phyloP scores from a whole-genome alignment of 2,113 vertebrate species.

The Cyprinodon brontotheroides region DNA sequence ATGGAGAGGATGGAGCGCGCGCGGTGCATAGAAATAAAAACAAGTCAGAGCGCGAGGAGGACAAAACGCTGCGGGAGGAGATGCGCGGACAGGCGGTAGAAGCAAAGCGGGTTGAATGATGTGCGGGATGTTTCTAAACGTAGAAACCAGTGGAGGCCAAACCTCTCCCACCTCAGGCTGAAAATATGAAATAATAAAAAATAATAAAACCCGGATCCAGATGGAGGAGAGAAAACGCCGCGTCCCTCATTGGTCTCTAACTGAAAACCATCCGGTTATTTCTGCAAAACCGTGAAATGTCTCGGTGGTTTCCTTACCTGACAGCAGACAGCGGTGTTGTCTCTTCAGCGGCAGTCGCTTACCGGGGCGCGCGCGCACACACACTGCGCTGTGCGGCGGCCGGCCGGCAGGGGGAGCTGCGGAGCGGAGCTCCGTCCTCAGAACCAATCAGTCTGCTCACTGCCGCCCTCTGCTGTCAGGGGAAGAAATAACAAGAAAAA shows the following conservation, averaged over 20 bases:
- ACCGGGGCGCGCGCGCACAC: conserved; percentile 54
- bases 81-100: neutral
- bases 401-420: conserved; percentile 69
- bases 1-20: conserved; percentile 27
- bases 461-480: conserved; percentile 11
- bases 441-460: conserved; percentile 45
- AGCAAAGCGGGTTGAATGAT: conserved; percentile 3
- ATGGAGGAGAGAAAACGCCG: conserved; percentile 52
- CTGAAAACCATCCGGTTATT: neutral
- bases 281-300: conserved; percentile 1
- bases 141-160: conserved; percentile 63
- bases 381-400: conserved; percentile 44
- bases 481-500: conserved; percentile 10
- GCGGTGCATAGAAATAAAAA: neutral
- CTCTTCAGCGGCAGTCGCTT: conserved; percentile 78
- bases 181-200: conserved; percentile 52
- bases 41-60: neutral
- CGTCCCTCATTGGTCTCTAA: neutral
- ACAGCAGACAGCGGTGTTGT: conserved; percentile 74
- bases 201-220: conserved; percentile 36
- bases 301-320: conserved; percentile 72
- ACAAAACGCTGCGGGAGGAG: neutral
- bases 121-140: conserved; percentile 36
- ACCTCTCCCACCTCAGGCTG: conserved; percentile 65
- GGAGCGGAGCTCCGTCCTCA: conserved; percentile 30